Conservation (phyloP, 2,797 vertebrate genomes). For the Lemur catta region DNA sequence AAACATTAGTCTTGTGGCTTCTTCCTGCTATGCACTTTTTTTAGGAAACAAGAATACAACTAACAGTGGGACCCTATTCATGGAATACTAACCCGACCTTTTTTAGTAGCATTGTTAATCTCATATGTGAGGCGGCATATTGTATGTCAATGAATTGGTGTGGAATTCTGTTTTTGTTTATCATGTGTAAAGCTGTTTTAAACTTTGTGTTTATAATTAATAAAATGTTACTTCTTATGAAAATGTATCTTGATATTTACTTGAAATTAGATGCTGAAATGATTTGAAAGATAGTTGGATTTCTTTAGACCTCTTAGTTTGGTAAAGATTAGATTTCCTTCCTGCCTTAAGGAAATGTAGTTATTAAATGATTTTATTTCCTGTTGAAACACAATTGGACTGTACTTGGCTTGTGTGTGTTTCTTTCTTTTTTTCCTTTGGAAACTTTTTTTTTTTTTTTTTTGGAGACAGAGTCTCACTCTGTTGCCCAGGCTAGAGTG, state of each 20-base stretch:
- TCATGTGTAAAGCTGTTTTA: not conserved
- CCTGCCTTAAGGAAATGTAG: not conserved
- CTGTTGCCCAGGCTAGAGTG: no score
- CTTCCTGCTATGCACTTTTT: not conserved
- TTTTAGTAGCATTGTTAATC: conserved; percentile 4
- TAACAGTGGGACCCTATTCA: not conserved
- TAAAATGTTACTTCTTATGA: conserved; percentile 23
- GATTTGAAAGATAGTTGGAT: conserved; percentile 23
- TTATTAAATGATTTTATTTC: conserved; percentile 38
- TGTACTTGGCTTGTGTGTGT: not conserved
- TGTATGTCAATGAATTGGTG: not conserved
- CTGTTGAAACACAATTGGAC: not conserved
- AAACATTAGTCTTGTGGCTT: not conserved
- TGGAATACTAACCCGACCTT: conserved; percentile 5
- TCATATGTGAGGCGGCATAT: not conserved
- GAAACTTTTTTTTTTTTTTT: not conserved
- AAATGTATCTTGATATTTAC: not conserved
- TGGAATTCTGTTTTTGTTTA: not conserved
- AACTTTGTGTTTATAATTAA: conserved; percentile 35
- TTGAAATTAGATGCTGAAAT: conserved; percentile 30
- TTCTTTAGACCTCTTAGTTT: conserved; percentile 14
- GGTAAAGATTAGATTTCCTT: conserved; percentile 22
- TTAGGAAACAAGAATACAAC: not conserved
- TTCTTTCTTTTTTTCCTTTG: not conserved
- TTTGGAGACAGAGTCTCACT: no score